phyloP scores from a whole-genome alignment of 1,140 invertebrate species.

The Caligus rogercresseyi region DNA sequence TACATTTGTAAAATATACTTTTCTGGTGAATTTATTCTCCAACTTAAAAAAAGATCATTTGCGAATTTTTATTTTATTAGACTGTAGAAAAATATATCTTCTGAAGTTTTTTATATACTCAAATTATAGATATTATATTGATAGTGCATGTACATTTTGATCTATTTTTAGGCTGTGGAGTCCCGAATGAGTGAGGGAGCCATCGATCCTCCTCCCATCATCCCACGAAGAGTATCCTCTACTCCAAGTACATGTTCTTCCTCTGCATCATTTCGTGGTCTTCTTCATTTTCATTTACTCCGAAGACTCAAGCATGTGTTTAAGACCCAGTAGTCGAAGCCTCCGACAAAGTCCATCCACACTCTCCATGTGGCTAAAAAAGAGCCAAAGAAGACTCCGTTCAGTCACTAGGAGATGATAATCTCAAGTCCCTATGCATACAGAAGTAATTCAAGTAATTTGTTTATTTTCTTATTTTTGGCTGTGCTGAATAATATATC shows the following conservation, averaged over 20 bases:
- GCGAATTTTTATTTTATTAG: too few species aligned
- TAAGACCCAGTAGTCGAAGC: background rate
- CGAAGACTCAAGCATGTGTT: background rate
- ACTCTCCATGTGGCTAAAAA: background rate
- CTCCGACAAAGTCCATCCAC: background rate
- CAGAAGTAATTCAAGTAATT: background rate
- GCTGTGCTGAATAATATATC: slow-evolving; percentile 1
- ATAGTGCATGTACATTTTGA: too few species aligned
- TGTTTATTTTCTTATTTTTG: background rate
- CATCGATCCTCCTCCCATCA: background rate
- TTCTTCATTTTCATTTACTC: background rate
- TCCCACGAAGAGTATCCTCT: background rate
- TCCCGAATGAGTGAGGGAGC: background rate
- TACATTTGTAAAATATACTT: too few species aligned
- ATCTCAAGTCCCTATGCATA: background rate
- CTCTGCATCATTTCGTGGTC: background rate
- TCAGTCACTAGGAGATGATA: background rate
- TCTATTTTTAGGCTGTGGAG: too few species aligned
- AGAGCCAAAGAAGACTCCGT: background rate
- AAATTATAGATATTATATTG: too few species aligned
- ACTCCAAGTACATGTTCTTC: background rate
- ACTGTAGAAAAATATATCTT: too few species aligned
- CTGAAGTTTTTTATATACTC: too few species aligned
- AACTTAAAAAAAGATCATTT: too few species aligned
- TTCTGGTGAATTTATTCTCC: too few species aligned